These are phyloP conservation scores for Calycopis cecrops DNA, from an alignment of 1,140 invertebrate species.

Conservation along the genomic window DNA sequence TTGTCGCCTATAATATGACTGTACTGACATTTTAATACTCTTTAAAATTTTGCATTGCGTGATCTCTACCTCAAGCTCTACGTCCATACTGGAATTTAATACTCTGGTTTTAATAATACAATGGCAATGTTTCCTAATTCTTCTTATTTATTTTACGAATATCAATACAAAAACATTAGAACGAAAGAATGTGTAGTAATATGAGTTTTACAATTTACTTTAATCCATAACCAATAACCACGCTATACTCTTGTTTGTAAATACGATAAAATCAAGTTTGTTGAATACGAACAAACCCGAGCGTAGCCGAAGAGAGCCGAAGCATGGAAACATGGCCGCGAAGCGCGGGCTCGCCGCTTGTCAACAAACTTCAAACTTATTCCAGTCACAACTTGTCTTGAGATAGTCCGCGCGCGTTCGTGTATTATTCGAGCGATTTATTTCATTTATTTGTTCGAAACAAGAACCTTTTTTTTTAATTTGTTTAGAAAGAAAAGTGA, in stretches of 20 bases:
- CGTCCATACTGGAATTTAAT: too few relatives aligned
- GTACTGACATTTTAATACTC: too few relatives aligned
- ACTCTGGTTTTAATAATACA: too few relatives aligned
- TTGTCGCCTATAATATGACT: too few relatives aligned
- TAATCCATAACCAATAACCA: too few relatives aligned
- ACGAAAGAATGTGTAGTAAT: too few relatives aligned
- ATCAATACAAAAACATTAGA: not conserved
- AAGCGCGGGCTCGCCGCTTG: constrained; percentile 50
- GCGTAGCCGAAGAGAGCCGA: constrained; percentile 43
- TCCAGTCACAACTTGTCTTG: constrained; percentile 38
- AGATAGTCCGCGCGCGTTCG: constrained; percentile 38
- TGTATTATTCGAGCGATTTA: constrained; percentile 28
- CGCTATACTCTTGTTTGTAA: not conserved
- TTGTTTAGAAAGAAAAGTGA: constrained; percentile 1
- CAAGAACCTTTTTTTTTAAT: constrained; percentile 13
- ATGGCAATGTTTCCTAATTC: not conserved
- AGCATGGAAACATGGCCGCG: constrained; percentile 55
- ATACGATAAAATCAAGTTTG: constrained; percentile 9
- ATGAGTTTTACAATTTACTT: too few relatives aligned
- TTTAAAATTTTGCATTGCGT: too few relatives aligned
- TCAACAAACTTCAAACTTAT: constrained; percentile 72
- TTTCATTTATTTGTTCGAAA: constrained; percentile 20
- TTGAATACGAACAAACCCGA: constrained; percentile 42
- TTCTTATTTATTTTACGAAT: not conserved
- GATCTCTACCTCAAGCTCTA: too few relatives aligned